These are phyloP conservation scores for Arctocebus calabarensis DNA, from an alignment of 2,797 vertebrate species.

Conservation along the genomic window DNA sequence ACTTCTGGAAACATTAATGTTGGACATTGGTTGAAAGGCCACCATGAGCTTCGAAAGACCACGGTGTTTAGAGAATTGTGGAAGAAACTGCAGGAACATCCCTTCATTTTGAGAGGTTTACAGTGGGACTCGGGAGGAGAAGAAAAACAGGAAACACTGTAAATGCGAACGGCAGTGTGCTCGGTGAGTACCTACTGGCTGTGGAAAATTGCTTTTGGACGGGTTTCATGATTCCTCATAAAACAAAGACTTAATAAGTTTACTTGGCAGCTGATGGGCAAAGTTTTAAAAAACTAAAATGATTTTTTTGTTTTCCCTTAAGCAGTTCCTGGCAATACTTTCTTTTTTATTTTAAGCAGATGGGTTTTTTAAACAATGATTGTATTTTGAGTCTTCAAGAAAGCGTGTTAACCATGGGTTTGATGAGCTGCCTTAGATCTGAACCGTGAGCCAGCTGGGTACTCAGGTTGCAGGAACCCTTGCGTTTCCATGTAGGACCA, in stretches of 20 bases:
- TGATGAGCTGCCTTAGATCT: conserved; percentile 40
- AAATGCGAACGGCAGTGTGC: conserved; percentile 71
- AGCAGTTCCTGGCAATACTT: conserved; percentile 80
- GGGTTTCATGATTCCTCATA: conserved; percentile 86
- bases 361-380: conserved; percentile 80
- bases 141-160: neutral
- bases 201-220: conserved; percentile 84
- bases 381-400: conserved; percentile 76
- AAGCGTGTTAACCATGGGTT: conserved; percentile 70
- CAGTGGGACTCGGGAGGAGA: neutral
- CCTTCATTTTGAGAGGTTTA: conserved; percentile 21
- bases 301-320: conserved; percentile 70
- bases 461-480: neutral
- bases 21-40: conserved; percentile 31
- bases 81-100: neutral
- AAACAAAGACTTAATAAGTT: conserved; percentile 88
- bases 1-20: conserved; percentile 32
- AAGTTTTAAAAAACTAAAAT: conserved; percentile 84
- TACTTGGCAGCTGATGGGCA: conserved; percentile 85
- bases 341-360: conserved; percentile 84
- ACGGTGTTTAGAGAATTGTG: conserved; percentile 6
- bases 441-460: conserved; percentile 37
- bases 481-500: neutral
- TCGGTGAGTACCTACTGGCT: conserved; percentile 82
- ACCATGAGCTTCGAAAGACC: neutral